Percentiles rank a stretch among this genome's conserved stretches.
Evolutionary conservation across 1,140 invertebrate species (phyloP).

Genomic region (Orchestia grillus): DNA sequence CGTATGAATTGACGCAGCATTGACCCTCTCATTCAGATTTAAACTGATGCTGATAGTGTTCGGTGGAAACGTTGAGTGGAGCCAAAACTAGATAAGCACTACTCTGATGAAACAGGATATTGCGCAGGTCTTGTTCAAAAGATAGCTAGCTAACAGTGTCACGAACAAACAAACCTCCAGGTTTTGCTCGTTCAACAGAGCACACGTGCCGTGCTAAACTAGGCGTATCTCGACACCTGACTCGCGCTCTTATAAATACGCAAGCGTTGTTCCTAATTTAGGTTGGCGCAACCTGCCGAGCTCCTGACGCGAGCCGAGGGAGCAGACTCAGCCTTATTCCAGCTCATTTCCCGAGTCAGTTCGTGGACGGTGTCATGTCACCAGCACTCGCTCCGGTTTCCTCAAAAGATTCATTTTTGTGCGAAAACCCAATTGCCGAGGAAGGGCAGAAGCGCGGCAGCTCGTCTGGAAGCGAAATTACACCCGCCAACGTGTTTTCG

Average conservation of each 20-base stretch:
- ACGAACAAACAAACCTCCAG: neutral
- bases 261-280: neutral
- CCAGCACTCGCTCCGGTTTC: neutral
- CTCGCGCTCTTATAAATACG: neutral
- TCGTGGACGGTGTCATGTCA: neutral
- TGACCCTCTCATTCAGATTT: too few species aligned
- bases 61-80: too few species aligned
- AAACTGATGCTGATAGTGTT: too few species aligned
- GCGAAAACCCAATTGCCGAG: neutral
- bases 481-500: neutral
- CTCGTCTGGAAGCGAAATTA: neutral
- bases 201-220: neutral
- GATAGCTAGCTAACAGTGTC: too few species aligned
- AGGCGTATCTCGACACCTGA: neutral
- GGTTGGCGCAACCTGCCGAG: neutral
- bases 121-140: too few species aligned
- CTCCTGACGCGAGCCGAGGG: neutral
- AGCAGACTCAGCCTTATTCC: neutral
- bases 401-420: neutral
- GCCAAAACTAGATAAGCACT: too few species aligned
- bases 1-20: too few species aligned
- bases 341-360: conserved; percentile 22
- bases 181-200: neutral
- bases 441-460: neutral
- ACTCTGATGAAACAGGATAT: too few species aligned